A percentile compares a stretch with the other conserved stretches of the same genome.
These are phyloP conservation scores for Brotula barbata DNA, from an alignment of 2,797 vertebrate genomes.

Conservation along the genomic window DNA sequence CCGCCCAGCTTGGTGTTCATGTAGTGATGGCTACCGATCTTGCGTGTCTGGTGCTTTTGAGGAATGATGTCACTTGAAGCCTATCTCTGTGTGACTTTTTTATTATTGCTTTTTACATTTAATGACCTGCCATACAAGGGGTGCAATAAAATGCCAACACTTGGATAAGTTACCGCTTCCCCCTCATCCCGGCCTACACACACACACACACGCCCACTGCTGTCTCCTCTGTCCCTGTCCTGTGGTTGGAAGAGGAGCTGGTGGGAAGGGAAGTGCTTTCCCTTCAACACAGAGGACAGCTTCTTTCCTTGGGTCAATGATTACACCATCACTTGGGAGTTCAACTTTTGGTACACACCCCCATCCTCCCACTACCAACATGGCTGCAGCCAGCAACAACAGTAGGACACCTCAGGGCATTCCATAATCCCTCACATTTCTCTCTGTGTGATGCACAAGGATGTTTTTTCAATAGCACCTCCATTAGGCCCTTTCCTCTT, in stretches of 20 bases:
- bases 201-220: too few relatives aligned
- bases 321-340: slow-evolving; percentile 29
- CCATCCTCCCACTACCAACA: slow-evolving; percentile 6
- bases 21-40: slow-evolving; percentile 40
- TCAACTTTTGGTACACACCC: slow-evolving; percentile 20
- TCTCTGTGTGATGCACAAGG: slow-evolving; percentile 31
- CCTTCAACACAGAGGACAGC: slow-evolving; percentile 35
- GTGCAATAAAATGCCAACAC: slow-evolving; percentile 63
- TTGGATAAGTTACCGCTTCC: slow-evolving; percentile 67
- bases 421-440: slow-evolving; percentile 38
- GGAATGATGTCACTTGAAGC: slow-evolving; percentile 72
- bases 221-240: slow-evolving; percentile 21
- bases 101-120: slow-evolving; percentile 7
- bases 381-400: slow-evolving; percentile 11
- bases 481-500: slow-evolving; percentile 28
- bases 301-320: slow-evolving; percentile 26
- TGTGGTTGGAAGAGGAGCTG: slow-evolving; percentile 9
- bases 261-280: slow-evolving; percentile 15
- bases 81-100: slow-evolving; percentile 61
- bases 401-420: slow-evolving; percentile 30
- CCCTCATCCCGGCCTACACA: too few relatives aligned
- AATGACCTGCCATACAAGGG: slow-evolving; percentile 36
- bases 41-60: slow-evolving; percentile 58
- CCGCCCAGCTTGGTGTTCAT: slow-evolving; percentile 45
- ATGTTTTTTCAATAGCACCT: slow-evolving; percentile 38